Evolutionary conservation across 2,888 invertebrate genomes (phyloP), one percentile per base, ranked within the genome.

Genomic region (Ochropacha duplaris): DNA sequence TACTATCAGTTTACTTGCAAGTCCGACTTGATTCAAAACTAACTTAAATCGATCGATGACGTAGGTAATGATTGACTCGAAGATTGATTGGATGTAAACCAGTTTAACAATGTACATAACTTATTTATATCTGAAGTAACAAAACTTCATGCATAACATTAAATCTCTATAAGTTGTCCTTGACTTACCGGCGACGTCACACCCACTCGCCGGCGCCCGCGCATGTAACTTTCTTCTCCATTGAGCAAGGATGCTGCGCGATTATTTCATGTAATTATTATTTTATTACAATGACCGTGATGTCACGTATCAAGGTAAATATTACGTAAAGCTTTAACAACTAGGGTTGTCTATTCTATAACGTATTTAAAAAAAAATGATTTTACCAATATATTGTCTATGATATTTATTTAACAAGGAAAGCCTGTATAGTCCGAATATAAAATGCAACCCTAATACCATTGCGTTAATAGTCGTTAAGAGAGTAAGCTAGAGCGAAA

Each of bases 191-290:
- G 39, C 39, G 39, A 44, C 16, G 39, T 44, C 39, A 44, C 39
- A n/a, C 39, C 39, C 16, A 44, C 39, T 39, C 39, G 39, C 39
- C 16, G 16, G 39, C 54, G 55, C 50, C 24, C 24, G 50, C 57
- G 31, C 54, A 54, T 50, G 22, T 22, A 26, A 55, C 65, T 66
- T 65, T 66, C 63, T 78, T 79, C 70, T 72, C 64, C 68, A 72
- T 67, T 65, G 69, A 63, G 66, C 67, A 67, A 63, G 54, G 60
- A 44, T 44, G 36, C 36, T 36, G 12, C 36, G 36, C 14, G 39
- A 44, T 44, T 51, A 44, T 44, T 44, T 44, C n/a, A 19, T 44
- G 24, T 9, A 50, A 50, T 26, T 50, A 16, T n/a, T 24, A 24
- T 14, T 26, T 26, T n/a, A 50, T 26, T 26, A n/a, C 14, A 50